A percentile compares a stretch with the other conserved stretches of the same genome.
Evolutionary conservation across 2,113 vertebrate species (phyloP).

Genomic region (Ranitomeya imitator): DNA sequence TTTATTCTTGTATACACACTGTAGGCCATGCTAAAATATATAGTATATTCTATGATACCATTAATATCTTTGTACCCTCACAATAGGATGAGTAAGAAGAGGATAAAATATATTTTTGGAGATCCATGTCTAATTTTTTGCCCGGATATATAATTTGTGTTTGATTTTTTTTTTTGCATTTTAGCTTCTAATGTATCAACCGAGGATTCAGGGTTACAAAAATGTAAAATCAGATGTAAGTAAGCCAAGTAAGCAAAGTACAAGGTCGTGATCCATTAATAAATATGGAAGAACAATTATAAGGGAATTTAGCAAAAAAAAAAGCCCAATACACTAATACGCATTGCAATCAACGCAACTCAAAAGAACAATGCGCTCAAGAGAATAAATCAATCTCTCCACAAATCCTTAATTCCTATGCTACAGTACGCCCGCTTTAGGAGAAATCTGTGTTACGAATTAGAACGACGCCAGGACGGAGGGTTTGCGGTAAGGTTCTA

Average conservation of each 20-base stretch:
- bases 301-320: neutral
- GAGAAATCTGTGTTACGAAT: constrained; percentile 12
- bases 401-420: constrained; percentile 1
- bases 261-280: no score
- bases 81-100: neutral
- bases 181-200: neutral
- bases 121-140: neutral
- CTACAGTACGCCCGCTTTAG: neutral
- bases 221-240: neutral
- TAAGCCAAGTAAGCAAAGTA: neutral
- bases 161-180: neutral
- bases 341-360: neutral
- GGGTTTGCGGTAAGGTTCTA: constrained; percentile 32
- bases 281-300: neutral
- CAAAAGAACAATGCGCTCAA: neutral
- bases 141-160: neutral
- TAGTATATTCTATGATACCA: neutral
- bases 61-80: neutral
- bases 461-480: neutral
- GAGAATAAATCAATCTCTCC: neutral
- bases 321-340: neutral
- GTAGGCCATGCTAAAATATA: no score
- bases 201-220: no score
- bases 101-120: neutral
- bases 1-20: no score